Evolutionary conservation across 2,797 vertebrate species (phyloP), one percentile per base, ranked within the genome.

Genomic region (Telmatherina bonti): DNA sequence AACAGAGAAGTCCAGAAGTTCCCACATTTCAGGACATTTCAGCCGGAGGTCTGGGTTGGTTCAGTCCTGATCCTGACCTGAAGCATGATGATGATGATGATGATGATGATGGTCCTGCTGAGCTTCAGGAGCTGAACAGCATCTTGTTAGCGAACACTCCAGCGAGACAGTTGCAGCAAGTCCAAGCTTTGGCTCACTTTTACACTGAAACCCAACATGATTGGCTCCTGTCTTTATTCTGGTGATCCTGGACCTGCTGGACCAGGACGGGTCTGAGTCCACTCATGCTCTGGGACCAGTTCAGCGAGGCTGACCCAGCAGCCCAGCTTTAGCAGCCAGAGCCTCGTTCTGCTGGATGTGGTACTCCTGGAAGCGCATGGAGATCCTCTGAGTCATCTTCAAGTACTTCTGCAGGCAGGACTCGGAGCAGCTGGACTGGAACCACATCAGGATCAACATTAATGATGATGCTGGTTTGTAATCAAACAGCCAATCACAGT

Each of bases 331-430:
- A 22, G 97, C 97, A 16, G 98, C 98, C 79, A 99, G 88, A 26
- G 97, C 97, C 90, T 99, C 98, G 0, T 99, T 99, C 93, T 99
- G 98, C 93, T 99, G 98, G 88, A 99, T 99, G 80, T 99, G 98
- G 68, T 99, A 99, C 78, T 99, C 98, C 88, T 99, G 98, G 85
- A 99, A 99, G 7, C 98, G 94, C 97, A 98, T 96, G 51, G 98
- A 99, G 95, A 99, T 99, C 90, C 98, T 93, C 79, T 99, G 98
- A 0, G 98, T 99, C 98, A 99, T 99, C 94, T 99, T 99, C 69
- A 99, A 94, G 47, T 99, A 99, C 83, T 99, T 99, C 93, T 99
- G 97, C 60, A 99, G 93, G 79, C 97, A 99, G 63, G 95, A 96
- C 76, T 99, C 97, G 0, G 98, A 96, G 85, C 98, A 99, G 65